Base-by-base conservation (phyloP, 2,797 vertebrate genomes). In the Lepidocolaptes lacrymiger region DNA sequence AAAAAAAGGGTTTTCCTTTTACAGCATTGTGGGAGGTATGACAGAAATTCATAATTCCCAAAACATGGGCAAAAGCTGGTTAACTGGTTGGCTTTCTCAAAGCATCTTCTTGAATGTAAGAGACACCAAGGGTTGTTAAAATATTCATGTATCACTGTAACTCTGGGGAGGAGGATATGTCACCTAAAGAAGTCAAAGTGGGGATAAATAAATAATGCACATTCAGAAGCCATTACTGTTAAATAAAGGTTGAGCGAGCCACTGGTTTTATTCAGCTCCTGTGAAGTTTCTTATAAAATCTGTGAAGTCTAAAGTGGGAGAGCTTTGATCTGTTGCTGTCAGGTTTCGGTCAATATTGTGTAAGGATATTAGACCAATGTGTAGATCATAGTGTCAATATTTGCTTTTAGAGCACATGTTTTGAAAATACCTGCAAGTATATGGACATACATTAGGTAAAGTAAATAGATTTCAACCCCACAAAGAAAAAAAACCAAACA, bases 201-300 rank as follows among this genome's bases (percentile, higher is more conserved):
- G 56, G 85, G 54, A 85, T 91, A 85, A 95, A 91, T 95, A 93
- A 95, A 67, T 91, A 86, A 93, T 85, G 43, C 39, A 6, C 9
- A 0, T 64, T 55, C 62, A 61, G 72, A 67, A 84, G 59, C 51
- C 2, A 0, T 15, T 67, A 71, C 19, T 1, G 1, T 61, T 88
- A 84, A 88, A 69, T 66, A 68, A 76, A 89, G 37, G 43, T 46
- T 93, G 77, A 92, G 48, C 0, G 15, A 89, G 55, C 36, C 44
- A 34, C 32, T 41, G 54, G 67, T 76, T 69, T 91, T 48, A 16
- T 71, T 72, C 26, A 36, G 16, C 30, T 51, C 19, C 24, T 0
- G 0, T 56, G 28, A 88, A 62, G 17, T 39, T 93, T 64, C 51
- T 84, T 61, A 28, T 9, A 27, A 66, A 76, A 59, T 76, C 32